Base-by-base conservation (phyloP, 2,113 vertebrate genomes). In the Ahaetulla prasina region DNA sequence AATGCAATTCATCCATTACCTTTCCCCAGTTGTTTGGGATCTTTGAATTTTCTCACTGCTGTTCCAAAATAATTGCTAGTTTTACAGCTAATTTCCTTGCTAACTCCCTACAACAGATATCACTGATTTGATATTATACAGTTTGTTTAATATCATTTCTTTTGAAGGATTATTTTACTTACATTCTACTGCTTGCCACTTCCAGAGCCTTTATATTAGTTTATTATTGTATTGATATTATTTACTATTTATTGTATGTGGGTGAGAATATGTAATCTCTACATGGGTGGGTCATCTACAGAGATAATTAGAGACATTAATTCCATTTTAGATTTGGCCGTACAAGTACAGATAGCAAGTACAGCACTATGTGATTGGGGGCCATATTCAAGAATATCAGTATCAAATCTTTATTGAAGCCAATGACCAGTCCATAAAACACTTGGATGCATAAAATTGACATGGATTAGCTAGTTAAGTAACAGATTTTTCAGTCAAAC, bases 1-100 rank as follows among this genome's bases (percentile, higher is more conserved):
- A 91, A 60, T 91, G 87, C 91, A 93, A 18, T 88, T 74, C 20
- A 93, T 95, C 93, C 54, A 91, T 92, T 94, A 95, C 91, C 92
- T 94, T 95, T 85, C 0, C 18, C 92, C 94, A 90, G 92, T 95
- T 95, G 91, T 89, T 87, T 89, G 39, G 91, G 89, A 27, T 35
- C 68, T 1, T 89, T 90, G 85, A 25, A n/a, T 88, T 96, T 93
- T 52, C 92, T 88, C 45, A 27, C 89, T 80, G 68, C 88, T 95
- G 80, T 89, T 95, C 92, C 22, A 43, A 47, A 90, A 35, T 43
- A 94, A 90, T 93, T 93, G 23, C 89, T 94, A 93, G 92, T 93
- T 94, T 95, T 89, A 89, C 0, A 89, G 63, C 80, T n/a, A 52
- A 63, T 94, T 92, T 88, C 4, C 52, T 93, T 74, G 88, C 87